These are phyloP conservation scores for Alosa sapidissima DNA, from an alignment of 2,797 vertebrate genomes.

Conservation along the genomic window DNA sequence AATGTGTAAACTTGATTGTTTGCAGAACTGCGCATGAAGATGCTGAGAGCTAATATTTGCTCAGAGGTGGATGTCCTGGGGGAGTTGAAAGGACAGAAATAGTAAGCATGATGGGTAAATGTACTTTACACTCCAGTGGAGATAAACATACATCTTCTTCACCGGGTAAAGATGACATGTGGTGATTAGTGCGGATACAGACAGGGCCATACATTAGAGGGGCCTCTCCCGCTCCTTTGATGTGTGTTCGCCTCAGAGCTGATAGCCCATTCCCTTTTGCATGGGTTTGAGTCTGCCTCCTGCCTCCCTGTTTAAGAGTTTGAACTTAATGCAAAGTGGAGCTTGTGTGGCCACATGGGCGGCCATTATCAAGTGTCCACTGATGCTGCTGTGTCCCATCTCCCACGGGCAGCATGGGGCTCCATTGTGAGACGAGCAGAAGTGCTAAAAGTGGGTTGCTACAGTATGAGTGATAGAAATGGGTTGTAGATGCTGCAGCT, in stretches of 20 bases:
- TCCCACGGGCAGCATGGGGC: not conserved
- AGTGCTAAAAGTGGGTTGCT: too few relatives aligned
- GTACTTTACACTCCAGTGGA: not conserved
- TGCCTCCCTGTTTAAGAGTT: not conserved
- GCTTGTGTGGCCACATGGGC: not conserved
- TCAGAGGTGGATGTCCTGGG: not conserved
- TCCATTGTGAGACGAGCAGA: not conserved
- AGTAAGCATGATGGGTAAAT: not conserved
- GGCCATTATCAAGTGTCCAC: too few relatives aligned
- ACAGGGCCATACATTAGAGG: not conserved
- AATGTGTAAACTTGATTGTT: not conserved
- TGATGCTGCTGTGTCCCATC: not conserved
- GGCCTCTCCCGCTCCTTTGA: not conserved
- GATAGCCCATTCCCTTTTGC: not conserved
- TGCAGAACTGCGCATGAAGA: not conserved
- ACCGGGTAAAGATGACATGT: not conserved
- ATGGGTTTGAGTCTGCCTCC: not conserved
- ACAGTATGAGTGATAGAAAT: not conserved
- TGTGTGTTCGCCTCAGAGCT: not conserved
- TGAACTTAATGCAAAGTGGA: not conserved
- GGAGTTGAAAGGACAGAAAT: not conserved
- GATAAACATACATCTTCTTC: not conserved
- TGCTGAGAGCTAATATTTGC: not conserved
- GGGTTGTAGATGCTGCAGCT: not conserved
- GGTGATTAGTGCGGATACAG: not conserved